phyloP scores from a whole-genome alignment of 2,797 vertebrate species.

The Clarias platycephalus region DNA sequence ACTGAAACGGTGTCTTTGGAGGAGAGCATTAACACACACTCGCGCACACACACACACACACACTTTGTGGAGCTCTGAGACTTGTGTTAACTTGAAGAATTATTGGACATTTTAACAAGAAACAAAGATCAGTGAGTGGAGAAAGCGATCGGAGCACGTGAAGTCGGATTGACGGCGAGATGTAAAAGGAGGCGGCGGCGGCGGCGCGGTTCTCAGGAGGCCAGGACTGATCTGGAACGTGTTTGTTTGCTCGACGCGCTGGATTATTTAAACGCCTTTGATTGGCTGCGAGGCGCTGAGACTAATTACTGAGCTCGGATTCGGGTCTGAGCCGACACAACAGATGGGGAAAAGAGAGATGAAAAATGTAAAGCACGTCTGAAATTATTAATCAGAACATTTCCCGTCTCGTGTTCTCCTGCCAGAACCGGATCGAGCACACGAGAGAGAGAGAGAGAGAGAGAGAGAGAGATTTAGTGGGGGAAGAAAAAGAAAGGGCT shows the following conservation, averaged over 20 bases:
- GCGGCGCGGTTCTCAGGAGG: neutral
- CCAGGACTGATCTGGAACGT: neutral
- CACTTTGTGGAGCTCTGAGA: too few species aligned
- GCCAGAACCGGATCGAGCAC: neutral
- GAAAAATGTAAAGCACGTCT: neutral
- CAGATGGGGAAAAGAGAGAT: slow-evolving; percentile 8
- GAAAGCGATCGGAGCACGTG: neutral
- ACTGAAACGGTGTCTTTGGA: too few species aligned
- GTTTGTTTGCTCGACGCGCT: slow-evolving; percentile 21
- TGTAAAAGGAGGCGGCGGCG: neutral
- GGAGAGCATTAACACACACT: too few species aligned
- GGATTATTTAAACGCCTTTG: slow-evolving; percentile 33
- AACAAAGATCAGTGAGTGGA: too few species aligned
- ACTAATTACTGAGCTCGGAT: slow-evolving; percentile 33
- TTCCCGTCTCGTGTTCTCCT: slow-evolving; percentile 22
- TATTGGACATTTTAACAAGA: too few species aligned
- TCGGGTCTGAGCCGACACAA: slow-evolving; percentile 9
- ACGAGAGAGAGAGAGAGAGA: neutral
- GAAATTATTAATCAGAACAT: slow-evolving; percentile 39
- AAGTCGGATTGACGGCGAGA: too few species aligned
- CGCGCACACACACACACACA: too few species aligned
- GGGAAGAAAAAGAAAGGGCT: neutral
- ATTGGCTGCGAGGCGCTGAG: slow-evolving; percentile 26
- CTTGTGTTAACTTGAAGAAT: too few species aligned
- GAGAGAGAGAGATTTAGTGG: neutral